A percentile compares a stretch with the other conserved stretches of the same genome.
Conservation (phyloP, 2,888 invertebrate genomes). For the Cheilosia vulpina region DNA sequence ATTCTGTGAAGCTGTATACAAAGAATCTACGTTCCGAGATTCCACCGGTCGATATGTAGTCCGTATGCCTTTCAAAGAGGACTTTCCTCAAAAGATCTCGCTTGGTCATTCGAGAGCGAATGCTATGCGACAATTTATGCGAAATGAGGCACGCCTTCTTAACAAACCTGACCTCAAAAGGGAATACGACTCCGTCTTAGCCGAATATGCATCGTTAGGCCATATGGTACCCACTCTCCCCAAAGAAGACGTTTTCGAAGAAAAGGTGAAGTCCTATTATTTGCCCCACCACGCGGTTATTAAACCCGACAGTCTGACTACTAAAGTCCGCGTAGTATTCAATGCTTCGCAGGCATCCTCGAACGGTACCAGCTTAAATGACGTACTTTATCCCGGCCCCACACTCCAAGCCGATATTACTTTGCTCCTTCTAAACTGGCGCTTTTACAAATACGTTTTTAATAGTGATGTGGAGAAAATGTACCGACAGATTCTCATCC, state of each 20-base stretch:
- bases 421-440: not conserved
- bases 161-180: not conserved
- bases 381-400: not conserved
- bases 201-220: not conserved
- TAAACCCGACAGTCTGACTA: not conserved
- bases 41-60: too few relatives aligned
- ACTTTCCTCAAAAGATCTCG: too few relatives aligned
- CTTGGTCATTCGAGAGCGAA: too few relatives aligned
- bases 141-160: not conserved
- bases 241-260: not conserved
- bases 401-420: not conserved
- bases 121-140: too few relatives aligned
- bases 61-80: too few relatives aligned
- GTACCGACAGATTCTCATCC: not conserved
- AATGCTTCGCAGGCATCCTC: not conserved
- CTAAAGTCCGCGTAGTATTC: not conserved
- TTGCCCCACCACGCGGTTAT: too few relatives aligned
- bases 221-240: not conserved
- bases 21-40: too few relatives aligned
- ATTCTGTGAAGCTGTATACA: too few relatives aligned
- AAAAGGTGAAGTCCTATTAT: too few relatives aligned
- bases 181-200: not conserved
- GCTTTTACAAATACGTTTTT: not conserved
- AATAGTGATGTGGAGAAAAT: not conserved
- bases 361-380: not conserved